Percentiles rank a stretch among this genome's conserved stretches.
phyloP scores from a whole-genome alignment of 1,140 invertebrate genomes.

The Drosophila sproati region DNA sequence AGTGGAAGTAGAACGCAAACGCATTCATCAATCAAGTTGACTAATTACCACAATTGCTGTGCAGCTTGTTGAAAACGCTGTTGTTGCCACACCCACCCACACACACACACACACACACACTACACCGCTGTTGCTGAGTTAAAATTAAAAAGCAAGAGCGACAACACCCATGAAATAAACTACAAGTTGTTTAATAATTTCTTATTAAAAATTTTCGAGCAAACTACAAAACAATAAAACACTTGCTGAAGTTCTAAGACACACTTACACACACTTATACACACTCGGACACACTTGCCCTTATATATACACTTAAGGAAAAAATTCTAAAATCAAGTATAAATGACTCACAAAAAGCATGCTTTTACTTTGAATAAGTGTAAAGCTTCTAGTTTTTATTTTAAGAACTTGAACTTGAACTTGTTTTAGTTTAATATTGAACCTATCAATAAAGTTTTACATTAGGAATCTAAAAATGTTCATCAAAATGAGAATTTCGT shows the following conservation, averaged over 20 bases:
- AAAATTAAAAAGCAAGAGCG: constrained; percentile 27
- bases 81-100: constrained; percentile 1
- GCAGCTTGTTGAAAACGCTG: not conserved
- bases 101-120: not conserved
- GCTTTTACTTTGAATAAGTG: too few relatives aligned
- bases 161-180: constrained; percentile 39
- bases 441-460: too few relatives aligned
- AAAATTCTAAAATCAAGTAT: too few relatives aligned
- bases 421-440: not conserved
- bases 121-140: not conserved
- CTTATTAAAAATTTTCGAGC: constrained; percentile 74
- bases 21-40: constrained; percentile 78
- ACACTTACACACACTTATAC: constrained; percentile 24
- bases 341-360: too few relatives aligned
- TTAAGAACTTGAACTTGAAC: not conserved
- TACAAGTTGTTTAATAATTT: constrained; percentile 79
- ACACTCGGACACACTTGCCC: not conserved
- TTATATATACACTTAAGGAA: too few relatives aligned
- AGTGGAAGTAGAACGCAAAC: not conserved
- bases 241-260: constrained; percentile 63
- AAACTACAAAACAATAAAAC: constrained; percentile 20
- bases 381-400: too few relatives aligned
- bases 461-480: too few relatives aligned
- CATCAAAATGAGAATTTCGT: too few relatives aligned
- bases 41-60: constrained; percentile 72